Percentiles rank a stretch among this genome's conserved stretches.
Conservation (phyloP, 1,140 invertebrate genomes). For the Wiebesia pumilae region DNA sequence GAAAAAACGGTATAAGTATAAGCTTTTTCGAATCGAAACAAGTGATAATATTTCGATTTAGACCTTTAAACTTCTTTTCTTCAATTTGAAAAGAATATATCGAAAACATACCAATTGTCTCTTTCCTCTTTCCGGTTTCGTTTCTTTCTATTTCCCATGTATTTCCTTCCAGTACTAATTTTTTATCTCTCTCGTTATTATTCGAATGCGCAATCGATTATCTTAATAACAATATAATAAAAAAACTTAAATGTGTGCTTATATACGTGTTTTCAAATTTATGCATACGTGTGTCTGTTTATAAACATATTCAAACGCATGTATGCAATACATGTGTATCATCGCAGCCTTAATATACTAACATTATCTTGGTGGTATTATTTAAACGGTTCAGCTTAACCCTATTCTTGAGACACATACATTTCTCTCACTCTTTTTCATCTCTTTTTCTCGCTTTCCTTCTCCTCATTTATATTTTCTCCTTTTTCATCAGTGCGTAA, state of each 20-base stretch:
- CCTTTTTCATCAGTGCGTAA: conserved; percentile 31
- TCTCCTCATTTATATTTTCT: conserved; percentile 35
- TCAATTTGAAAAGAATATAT: conserved; percentile 5
- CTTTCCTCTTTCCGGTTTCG: conserved; percentile 11
- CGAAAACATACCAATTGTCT: conserved; percentile 20
- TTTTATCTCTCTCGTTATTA: conserved; percentile 36
- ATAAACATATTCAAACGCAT: conserved; percentile 42
- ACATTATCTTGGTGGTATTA: conserved; percentile 38
- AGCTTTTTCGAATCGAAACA: conserved; percentile 17
- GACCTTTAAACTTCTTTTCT: background rate
- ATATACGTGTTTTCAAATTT: conserved; percentile 55
- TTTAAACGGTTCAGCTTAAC: conserved; percentile 30
- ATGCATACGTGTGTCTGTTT: conserved; percentile 30
- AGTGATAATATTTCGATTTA: conserved; percentile 20
- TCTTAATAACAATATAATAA: conserved; percentile 45
- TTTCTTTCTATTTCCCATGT: conserved; percentile 16
- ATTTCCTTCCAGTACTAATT: conserved; percentile 27
- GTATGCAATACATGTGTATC: conserved; percentile 19
- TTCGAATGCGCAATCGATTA: conserved; percentile 17
- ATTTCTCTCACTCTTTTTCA: conserved; percentile 21
- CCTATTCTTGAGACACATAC: conserved; percentile 24
- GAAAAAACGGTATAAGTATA: conserved; percentile 12
- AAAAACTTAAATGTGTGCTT: conserved; percentile 28
- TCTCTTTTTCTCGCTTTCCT: conserved; percentile 38
- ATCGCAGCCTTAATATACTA: conserved; percentile 34